Conservation (phyloP, 1,140 invertebrate species). For the Procambarus clarkii region DNA sequence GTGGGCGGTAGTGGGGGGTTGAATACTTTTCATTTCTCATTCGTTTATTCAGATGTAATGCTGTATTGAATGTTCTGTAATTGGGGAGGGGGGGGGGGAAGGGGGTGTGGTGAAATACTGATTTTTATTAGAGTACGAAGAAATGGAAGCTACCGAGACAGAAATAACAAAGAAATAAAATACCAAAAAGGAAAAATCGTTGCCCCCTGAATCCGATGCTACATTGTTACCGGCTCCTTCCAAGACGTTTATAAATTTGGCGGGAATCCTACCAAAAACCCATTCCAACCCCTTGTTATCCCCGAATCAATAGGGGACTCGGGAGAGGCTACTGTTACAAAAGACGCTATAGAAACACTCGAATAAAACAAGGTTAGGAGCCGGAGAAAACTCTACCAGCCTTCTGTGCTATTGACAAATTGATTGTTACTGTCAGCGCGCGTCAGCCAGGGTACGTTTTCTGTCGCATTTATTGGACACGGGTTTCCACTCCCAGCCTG, state of each 20-base stretch:
- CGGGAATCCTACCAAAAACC: background rate
- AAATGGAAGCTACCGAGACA: no score
- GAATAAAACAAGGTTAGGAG: background rate
- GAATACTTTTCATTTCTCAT: no score
- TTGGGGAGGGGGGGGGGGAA: no score
- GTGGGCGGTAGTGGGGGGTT: no score
- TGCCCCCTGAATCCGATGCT: slow-evolving; percentile 5
- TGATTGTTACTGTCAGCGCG: slow-evolving; percentile 62
- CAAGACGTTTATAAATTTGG: slow-evolving; percentile 35
- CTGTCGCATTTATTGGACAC: slow-evolving; percentile 64
- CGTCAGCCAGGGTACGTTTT: slow-evolving; percentile 53
- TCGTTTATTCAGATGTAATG: no score
- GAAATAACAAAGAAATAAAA: background rate
- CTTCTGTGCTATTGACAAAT: slow-evolving; percentile 61
- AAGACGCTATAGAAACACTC: background rate
- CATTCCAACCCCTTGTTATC: slow-evolving; percentile 30
- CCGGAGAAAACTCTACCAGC: background rate
- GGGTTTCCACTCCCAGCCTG: slow-evolving; percentile 36
- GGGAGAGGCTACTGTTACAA: background rate
- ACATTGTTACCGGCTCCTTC: slow-evolving; percentile 22
- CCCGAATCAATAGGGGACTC: background rate
- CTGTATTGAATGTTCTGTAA: no score
- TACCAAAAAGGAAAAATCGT: background rate
- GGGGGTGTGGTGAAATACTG: no score
- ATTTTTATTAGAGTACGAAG: background rate